These are phyloP conservation scores for Pseudococcus jackbeardsleyi DNA, from an alignment of 2,888 invertebrate species.

Conservation along the genomic window DNA sequence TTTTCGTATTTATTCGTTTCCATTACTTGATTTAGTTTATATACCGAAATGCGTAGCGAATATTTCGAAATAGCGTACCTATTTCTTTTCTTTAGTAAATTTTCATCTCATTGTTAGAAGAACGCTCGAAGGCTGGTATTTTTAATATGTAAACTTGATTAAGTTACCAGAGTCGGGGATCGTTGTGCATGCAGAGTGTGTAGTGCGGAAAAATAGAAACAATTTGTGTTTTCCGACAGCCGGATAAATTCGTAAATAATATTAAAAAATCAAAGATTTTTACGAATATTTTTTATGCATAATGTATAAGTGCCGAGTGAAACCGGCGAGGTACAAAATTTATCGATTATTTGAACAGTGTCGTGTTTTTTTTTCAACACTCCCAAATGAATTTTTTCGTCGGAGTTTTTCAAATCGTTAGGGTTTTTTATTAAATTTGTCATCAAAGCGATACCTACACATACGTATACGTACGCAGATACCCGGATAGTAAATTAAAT, in stretches of 20 bases:
- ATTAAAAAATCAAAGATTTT: constrained; percentile 35
- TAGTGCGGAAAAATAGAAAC: not conserved
- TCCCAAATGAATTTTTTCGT: constrained; percentile 50
- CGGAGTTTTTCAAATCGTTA: constrained; percentile 31
- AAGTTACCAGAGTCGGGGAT: not conserved
- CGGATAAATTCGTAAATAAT: constrained; percentile 3
- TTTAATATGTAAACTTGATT: constrained; percentile 39
- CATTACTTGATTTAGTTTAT: not conserved
- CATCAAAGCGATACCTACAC: constrained; percentile 21
- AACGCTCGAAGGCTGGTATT: not conserved
- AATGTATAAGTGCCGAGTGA: not conserved
- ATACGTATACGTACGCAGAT: not conserved
- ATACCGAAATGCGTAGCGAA: not conserved
- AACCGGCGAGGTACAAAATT: not conserved
- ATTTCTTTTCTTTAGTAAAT: constrained; percentile 33
- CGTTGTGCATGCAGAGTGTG: not conserved
- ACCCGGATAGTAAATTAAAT: constrained; percentile 12
- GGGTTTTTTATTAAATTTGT: constrained; percentile 11
- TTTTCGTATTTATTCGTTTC: not conserved
- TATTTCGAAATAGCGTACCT: not conserved
- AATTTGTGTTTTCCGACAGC: not conserved
- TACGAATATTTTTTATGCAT: not conserved
- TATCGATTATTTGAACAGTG: constrained; percentile 24
- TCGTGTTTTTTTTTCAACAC: constrained; percentile 4
- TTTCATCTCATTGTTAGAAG: constrained; percentile 15